phyloP scores from a whole-genome alignment of 2,888 invertebrate genomes.

The Eretmocerus hayati region DNA sequence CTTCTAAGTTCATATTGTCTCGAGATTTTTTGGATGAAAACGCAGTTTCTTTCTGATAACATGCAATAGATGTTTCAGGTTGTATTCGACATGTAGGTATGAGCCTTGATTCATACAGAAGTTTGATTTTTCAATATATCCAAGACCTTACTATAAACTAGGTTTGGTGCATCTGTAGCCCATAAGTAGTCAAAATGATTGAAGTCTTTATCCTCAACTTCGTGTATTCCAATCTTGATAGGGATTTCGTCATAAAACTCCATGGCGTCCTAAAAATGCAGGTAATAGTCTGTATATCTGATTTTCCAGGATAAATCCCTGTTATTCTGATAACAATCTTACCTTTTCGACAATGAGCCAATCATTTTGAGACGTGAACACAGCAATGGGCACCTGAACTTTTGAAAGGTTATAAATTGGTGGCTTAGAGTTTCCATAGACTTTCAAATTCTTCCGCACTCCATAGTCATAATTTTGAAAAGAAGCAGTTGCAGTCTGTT shows the following conservation, averaged over 20 bases:
- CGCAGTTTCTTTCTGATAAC: too few relatives aligned
- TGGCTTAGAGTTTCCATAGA: slow-evolving; percentile 55
- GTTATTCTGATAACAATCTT: too few relatives aligned
- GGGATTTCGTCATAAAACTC: slow-evolving; percentile 53
- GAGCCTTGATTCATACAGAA: too few relatives aligned
- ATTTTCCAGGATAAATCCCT: too few relatives aligned
- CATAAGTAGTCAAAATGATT: slow-evolving; percentile 70
- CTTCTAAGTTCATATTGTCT: too few relatives aligned
- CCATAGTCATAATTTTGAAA: slow-evolving; percentile 71
- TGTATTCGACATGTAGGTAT: too few relatives aligned
- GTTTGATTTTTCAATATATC: too few relatives aligned
- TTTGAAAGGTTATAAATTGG: slow-evolving; percentile 58
- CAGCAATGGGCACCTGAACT: slow-evolving; percentile 56
- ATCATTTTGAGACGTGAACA: slow-evolving; percentile 66
- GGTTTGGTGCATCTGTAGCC: slow-evolving; percentile 55
- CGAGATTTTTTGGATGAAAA: too few relatives aligned
- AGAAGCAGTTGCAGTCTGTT: slow-evolving; percentile 52
- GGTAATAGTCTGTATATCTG: too few relatives aligned
- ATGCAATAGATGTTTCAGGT: too few relatives aligned
- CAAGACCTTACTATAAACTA: slow-evolving; percentile 55
- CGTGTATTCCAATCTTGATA: slow-evolving; percentile 49
- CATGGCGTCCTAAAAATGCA: slow-evolving; percentile 51
- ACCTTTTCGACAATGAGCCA: slow-evolving; percentile 59
- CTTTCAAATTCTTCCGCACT: slow-evolving; percentile 51
- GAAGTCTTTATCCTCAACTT: slow-evolving; percentile 58